Evolutionary conservation across 1,140 invertebrate genomes (phyloP).

Genomic region (Arion vulgaris): DNA sequence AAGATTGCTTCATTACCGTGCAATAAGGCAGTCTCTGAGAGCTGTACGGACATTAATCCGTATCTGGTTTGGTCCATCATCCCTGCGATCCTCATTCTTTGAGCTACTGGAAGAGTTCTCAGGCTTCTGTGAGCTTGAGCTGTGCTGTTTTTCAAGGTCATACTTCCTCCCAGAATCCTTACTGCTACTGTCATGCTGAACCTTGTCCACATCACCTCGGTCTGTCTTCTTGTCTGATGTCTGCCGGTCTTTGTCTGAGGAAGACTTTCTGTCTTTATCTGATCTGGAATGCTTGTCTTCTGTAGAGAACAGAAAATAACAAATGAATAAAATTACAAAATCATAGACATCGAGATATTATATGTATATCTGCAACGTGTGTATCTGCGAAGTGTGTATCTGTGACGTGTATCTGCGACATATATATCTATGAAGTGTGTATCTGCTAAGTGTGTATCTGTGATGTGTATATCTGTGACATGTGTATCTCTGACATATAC

Average conservation of each 20-base stretch:
- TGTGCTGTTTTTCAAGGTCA: background rate
- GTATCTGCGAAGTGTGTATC: too few species aligned
- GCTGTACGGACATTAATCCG: slow-evolving; percentile 86
- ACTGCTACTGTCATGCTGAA: background rate
- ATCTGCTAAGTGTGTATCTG: too few species aligned
- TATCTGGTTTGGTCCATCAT: slow-evolving; percentile 78
- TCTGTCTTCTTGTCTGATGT: background rate
- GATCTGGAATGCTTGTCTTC: background rate
- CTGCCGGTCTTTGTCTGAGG: background rate
- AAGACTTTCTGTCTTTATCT: slow-evolving; percentile 9
- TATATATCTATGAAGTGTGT: too few species aligned
- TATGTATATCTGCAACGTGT: too few species aligned
- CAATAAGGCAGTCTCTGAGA: slow-evolving; percentile 78
- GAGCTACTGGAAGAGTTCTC: too few species aligned
- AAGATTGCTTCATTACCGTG: slow-evolving; percentile 75
- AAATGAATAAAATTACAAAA: too few species aligned
- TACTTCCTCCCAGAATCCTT: slow-evolving; percentile 12
- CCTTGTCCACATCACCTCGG: background rate
- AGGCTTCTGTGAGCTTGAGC: background rate
- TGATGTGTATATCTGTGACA: too few species aligned
- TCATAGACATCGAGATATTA: too few species aligned
- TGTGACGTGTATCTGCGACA: too few species aligned
- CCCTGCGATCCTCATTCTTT: slow-evolving; percentile 28
- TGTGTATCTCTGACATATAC: too few species aligned
- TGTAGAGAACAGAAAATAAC: background rate